Base-by-base conservation (phyloP, 53 echinoderm and acorn worm species). In the Henricia sp. region DNA sequence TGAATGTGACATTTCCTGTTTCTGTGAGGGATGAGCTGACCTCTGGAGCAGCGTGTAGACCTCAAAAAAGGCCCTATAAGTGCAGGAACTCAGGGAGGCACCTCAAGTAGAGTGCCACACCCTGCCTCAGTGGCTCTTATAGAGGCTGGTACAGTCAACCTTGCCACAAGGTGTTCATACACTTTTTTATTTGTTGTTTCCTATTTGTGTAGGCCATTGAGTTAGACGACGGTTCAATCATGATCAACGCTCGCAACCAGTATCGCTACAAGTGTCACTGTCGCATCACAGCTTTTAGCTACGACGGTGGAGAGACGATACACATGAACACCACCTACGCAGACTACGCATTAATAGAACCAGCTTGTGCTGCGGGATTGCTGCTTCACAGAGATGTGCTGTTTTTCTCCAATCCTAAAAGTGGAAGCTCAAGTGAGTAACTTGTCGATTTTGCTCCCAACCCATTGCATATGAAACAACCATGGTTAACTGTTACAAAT, bases 241-340 rank as follows among this genome's bases (percentile, higher is more conserved):
- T 99, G 91, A 48, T 95, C n/a, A 99, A 99, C 43, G 83, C 87
- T 0, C 82, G 99, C 21, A 99, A 99, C 54, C 89, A 99, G 71
- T 84, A 88, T 62, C 83, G 69, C 14, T 99, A 88, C 51, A 92
- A 92, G 37, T 99, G 99, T 41, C 59, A 64, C 29, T 99, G 99
- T 50, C 90, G 99, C 12, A 88, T 99, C 12, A 40, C 95, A 16
- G 75, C 86, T 4, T 84, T 50, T 36, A 99, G 99, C 66, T 77
- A 70, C 6, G 99, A 99, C 67, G 99, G 99, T 2, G 94, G 78
- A 0, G 89, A 92, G n/a, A 88, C 94, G 0, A 77, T 99, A 63
- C 85, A 88, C 6, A 46, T 86, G 26, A 82, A 90, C 32, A 48
- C 94, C 68, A 46, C 95, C 3, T 73, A 74, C 37, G 72, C 91